Conservation (phyloP, 2,888 invertebrate genomes). For the Dryadula phaetusa region DNA sequence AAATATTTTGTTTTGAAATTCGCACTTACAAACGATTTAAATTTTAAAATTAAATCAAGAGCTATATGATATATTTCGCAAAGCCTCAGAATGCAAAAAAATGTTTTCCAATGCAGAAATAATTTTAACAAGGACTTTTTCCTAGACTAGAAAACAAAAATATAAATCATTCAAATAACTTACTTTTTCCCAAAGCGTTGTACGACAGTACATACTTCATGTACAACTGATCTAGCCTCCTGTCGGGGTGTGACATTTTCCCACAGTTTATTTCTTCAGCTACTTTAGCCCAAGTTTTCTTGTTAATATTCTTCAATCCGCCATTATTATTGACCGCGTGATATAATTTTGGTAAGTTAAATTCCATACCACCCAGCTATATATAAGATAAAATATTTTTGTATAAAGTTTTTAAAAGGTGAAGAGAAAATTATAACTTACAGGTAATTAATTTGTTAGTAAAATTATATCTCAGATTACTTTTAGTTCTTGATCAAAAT, state of each 20-base stretch:
- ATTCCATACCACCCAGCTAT: slow-evolving; percentile 88
- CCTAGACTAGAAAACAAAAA: no score
- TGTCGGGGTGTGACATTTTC: slow-evolving; percentile 90
- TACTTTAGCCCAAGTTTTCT: slow-evolving; percentile 94
- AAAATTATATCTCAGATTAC: no score
- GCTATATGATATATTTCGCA: slow-evolving; percentile 4
- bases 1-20: not conserved
- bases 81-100: no score
- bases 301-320: slow-evolving; percentile 93
- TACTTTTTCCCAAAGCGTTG: slow-evolving; percentile 90
- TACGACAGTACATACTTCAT: slow-evolving; percentile 96
- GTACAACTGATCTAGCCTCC: slow-evolving; percentile 94
- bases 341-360: slow-evolving; percentile 94
- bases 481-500: no score
- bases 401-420: not conserved
- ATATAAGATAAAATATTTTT: not conserved
- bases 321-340: slow-evolving; percentile 93
- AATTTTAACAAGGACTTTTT: no score
- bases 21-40: not conserved
- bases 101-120: no score
- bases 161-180: no score
- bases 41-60: no score
- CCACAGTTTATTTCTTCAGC: slow-evolving; percentile 95
- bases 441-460: no score
- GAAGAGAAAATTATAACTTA: no score